Evolutionary conservation across 2,113 vertebrate genomes (phyloP).

Genomic region (Cygnus buccinator): DNA sequence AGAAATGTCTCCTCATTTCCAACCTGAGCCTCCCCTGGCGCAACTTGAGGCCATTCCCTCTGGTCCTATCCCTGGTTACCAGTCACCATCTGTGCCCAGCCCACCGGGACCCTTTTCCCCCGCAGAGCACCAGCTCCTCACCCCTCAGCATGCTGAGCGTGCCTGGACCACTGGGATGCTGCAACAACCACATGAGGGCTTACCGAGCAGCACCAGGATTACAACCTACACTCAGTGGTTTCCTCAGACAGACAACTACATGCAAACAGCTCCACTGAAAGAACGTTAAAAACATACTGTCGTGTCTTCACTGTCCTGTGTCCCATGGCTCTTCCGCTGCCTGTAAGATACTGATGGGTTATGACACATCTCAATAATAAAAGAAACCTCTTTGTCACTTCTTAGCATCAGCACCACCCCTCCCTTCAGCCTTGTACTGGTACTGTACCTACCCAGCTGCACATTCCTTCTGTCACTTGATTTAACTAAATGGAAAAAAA

Average conservation of each 20-base stretch:
- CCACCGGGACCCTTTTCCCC: neutral
- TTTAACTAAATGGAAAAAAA: too few species aligned
- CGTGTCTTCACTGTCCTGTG: neutral
- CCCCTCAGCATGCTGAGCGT: fast-evolving
- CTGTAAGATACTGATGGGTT: neutral
- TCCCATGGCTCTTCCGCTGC: neutral
- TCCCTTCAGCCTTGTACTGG: neutral
- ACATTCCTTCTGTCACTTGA: neutral
- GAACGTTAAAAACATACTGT: neutral
- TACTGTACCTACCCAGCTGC: fast-evolving
- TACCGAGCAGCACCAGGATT: neutral
- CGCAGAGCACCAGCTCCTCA: fast-evolving
- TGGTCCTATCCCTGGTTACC: too few species aligned
- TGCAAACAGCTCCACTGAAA: neutral
- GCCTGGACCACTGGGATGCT: neutral
- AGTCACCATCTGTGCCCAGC: neutral
- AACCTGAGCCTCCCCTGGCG: too few species aligned
- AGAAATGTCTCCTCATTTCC: too few species aligned
- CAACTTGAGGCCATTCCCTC: too few species aligned
- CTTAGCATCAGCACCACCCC: neutral
- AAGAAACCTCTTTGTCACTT: neutral
- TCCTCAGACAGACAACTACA: neutral
- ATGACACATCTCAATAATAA: neutral
- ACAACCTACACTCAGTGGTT: neutral
- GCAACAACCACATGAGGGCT: neutral